Percentiles rank a stretch among this genome's conserved stretches.
Evolutionary conservation across 2,797 vertebrate species (phyloP).

Genomic region (Enteromius viviparus): DNA sequence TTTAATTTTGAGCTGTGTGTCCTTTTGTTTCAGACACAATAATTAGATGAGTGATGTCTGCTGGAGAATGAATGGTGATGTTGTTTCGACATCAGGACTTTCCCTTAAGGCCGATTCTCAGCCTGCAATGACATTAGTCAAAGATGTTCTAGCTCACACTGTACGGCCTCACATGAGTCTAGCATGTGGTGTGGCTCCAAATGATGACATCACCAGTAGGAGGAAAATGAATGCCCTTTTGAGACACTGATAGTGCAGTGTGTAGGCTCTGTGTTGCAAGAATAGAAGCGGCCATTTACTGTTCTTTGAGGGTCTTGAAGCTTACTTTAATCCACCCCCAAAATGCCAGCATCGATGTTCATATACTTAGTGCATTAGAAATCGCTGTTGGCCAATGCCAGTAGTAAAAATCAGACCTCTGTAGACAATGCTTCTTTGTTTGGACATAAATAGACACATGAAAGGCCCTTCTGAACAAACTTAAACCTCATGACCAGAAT

Average conservation of each 20-base stretch:
- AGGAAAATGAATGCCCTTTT: constrained; percentile 64
- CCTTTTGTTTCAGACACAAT: constrained; percentile 51
- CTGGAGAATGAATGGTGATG: constrained; percentile 54
- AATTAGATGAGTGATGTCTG: constrained; percentile 57
- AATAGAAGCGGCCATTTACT: constrained; percentile 56
- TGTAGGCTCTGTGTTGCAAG: constrained; percentile 53
- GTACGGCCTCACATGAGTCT: constrained; percentile 53
- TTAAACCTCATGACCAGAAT: constrained; percentile 42
- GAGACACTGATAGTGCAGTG: constrained; percentile 62
- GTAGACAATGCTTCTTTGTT: constrained; percentile 55
- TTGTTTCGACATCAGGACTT: constrained; percentile 65
- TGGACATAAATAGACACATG: constrained; percentile 45
- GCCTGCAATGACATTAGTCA: constrained; percentile 69
- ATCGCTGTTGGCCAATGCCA: constrained; percentile 50
- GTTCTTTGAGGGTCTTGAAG: constrained; percentile 49
- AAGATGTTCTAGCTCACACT: constrained; percentile 70
- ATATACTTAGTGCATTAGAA: constrained; percentile 56
- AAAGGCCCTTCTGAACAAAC: constrained; percentile 45
- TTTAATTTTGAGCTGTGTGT: constrained; percentile 48
- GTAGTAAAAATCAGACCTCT: constrained; percentile 32
- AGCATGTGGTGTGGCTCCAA: constrained; percentile 45
- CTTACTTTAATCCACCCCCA: constrained; percentile 58
- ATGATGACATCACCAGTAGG: constrained; percentile 56
- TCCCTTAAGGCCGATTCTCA: constrained; percentile 64
- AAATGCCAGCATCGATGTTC: constrained; percentile 58